These are phyloP conservation scores for Oostethus manadensis DNA, from an alignment of 2,113 vertebrate species.

Conservation along the genomic window DNA sequence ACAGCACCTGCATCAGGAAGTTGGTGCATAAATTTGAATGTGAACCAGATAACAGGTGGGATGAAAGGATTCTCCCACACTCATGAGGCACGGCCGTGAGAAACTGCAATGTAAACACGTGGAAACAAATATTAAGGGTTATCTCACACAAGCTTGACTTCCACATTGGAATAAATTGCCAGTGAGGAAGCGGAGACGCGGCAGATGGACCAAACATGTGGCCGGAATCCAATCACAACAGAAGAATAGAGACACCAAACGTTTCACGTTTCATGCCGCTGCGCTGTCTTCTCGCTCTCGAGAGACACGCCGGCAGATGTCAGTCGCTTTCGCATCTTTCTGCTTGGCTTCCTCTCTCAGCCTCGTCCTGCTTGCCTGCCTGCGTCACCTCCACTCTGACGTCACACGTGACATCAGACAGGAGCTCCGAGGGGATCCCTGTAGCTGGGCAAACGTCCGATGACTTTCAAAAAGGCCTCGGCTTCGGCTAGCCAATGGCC, in stretches of 20 bases:
- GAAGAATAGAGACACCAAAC: background rate
- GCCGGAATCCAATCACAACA: conserved; percentile 7
- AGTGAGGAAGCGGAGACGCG: conserved; percentile 17
- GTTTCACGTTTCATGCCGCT: conserved; percentile 18
- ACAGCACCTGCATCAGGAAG: background rate
- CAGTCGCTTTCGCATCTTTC: conserved; percentile 52
- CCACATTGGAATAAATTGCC: conserved; percentile 15
- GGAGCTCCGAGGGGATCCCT: conserved; percentile 65
- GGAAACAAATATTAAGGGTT: conserved; percentile 28
- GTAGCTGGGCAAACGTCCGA: conserved; percentile 59
- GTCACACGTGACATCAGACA: conserved; percentile 60
- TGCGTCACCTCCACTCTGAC: conserved; percentile 61
- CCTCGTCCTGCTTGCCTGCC: conserved; percentile 38
- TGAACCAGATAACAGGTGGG: conserved; percentile 35
- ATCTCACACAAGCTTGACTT: conserved; percentile 30
- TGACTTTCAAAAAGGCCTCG: conserved; percentile 43
- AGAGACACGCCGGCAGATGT: conserved; percentile 44
- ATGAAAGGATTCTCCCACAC: conserved; percentile 22
- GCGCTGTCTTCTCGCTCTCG: conserved; percentile 8
- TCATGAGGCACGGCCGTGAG: conserved; percentile 12
- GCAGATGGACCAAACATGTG: conserved; percentile 42
- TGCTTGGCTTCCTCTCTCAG: conserved; percentile 40
- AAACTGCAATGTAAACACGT: conserved; percentile 24
- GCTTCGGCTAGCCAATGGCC: conserved; percentile 20
- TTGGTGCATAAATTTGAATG: conserved; percentile 17